Percentiles rank a stretch among this genome's conserved stretches.
These are phyloP conservation scores for Phymorhynchus buccinoides DNA, from an alignment of 1,140 invertebrate genomes.

Conservation along the genomic window DNA sequence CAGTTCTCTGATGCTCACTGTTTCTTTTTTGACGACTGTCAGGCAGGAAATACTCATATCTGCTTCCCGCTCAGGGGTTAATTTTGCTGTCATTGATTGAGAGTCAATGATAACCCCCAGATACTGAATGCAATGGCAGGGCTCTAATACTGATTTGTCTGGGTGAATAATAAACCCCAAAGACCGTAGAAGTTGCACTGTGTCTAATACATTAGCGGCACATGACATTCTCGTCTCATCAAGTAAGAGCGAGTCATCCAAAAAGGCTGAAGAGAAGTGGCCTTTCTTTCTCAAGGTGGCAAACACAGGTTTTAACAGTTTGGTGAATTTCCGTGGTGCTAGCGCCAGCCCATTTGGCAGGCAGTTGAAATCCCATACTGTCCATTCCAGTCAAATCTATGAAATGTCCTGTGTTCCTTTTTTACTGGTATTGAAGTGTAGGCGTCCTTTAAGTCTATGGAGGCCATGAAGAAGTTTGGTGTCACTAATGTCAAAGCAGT, in stretches of 20 bases:
- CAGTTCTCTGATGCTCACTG: neutral
- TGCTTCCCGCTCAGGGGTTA: neutral
- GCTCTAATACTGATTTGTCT: conserved; percentile 34
- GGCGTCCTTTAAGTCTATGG: conserved; percentile 45
- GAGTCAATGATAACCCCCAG: conserved; percentile 39
- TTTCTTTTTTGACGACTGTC: neutral
- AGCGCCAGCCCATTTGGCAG: conserved; percentile 44
- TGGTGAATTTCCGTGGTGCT: conserved; percentile 39
- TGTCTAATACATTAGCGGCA: conserved; percentile 11
- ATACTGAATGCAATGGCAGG: too few relatives aligned
- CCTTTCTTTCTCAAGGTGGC: conserved; percentile 30
- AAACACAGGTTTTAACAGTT: conserved; percentile 41
- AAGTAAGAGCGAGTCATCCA: conserved; percentile 34
- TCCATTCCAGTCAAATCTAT: conserved; percentile 47
- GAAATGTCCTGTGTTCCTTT: conserved; percentile 38
- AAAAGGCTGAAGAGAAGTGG: neutral
- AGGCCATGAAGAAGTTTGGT: conserved; percentile 42
- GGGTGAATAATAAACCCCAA: conserved; percentile 25
- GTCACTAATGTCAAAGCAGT: conserved; percentile 33
- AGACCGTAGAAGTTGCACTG: neutral
- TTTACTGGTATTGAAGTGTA: conserved; percentile 44
- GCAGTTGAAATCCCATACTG: conserved; percentile 40
- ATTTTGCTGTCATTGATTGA: conserved; percentile 12
- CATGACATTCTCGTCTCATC: neutral
- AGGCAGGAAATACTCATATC: neutral